These are phyloP conservation scores for Megaceryle alcyon DNA, from an alignment of 2,797 vertebrate genomes.

Conservation along the genomic window DNA sequence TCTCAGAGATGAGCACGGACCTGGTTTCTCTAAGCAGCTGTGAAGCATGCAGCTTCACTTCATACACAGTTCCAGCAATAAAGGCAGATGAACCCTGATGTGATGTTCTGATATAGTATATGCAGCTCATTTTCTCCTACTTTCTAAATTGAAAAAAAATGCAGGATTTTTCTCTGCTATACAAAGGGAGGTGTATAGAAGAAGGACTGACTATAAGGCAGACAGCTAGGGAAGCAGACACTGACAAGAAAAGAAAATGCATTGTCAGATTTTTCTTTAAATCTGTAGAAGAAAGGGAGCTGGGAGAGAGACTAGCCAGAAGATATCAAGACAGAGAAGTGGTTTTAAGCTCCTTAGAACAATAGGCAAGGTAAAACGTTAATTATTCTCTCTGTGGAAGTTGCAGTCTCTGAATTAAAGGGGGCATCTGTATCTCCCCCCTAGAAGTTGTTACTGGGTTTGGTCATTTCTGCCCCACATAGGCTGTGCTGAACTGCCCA, in stretches of 20 bases:
- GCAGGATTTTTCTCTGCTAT: background rate
- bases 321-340: background rate
- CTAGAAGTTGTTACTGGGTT: background rate
- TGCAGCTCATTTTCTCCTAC: background rate
- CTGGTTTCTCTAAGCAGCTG: background rate
- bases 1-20: background rate
- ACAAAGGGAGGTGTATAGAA: background rate
- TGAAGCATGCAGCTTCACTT: slow-evolving; percentile 4
- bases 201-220: background rate
- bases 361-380: slow-evolving; percentile 18
- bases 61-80: background rate
- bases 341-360: slow-evolving; percentile 5
- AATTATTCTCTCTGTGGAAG: background rate
- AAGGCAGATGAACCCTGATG: background rate
- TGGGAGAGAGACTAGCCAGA: background rate
- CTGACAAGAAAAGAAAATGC: background rate
- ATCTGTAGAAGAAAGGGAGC: background rate
- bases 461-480: background rate
- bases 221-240: background rate
- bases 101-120: background rate
- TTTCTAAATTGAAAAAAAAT: background rate
- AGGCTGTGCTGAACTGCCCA: background rate
- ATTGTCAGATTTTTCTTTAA: slow-evolving; percentile 17
- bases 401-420: background rate
- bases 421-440: background rate